Base-by-base conservation (phyloP, 2,113 vertebrate genomes). In the Desmodus rotundus region DNA sequence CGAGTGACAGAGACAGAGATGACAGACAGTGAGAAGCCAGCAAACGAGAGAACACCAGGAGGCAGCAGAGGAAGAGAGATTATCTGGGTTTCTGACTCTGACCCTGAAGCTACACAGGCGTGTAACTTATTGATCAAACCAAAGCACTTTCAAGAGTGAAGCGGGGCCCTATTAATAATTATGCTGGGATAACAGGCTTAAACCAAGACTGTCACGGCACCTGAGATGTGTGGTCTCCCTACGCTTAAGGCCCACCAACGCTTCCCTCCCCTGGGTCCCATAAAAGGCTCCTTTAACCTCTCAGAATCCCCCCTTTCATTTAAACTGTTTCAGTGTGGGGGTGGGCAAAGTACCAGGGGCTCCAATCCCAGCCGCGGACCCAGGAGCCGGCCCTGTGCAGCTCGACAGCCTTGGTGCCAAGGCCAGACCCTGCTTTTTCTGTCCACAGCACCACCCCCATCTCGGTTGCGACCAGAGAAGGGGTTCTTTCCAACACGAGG, bases 201-300 rank as follows among this genome's bases (percentile, higher is more conserved):
- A 52, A n/a, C 45, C 41, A 13, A 54, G 52, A 7, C 26, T 0
- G 10, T 17, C 7, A 0, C 31, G 67, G 67, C 58, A 24, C 56
- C 24, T 2, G 8, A 24, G 47, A n/a, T 0, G 1, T 19, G 5
- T 11, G 1, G 8, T 36, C 54, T 68, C 28, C 28, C 22, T 24
- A 6, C 0, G 3, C 28, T 28, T 9, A 43, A 33, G 31, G 43
- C 31, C 45, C 72, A 8, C 1, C 0, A 3, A 70, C 0, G 1
- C 26, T 15, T 68, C 50, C 33, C 73, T 52, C 24, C 31, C 12
- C 43, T 0, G 36, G 31, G 54, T 43, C 52, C 77, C 61, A 33
- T 2, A 7, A 74, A 72, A 31, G 73, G 56, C 45, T n/a, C 50
- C 63, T 50, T 19, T 7, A 1, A 15, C n/a, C 33, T 50, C 50